phyloP scores from a whole-genome alignment of 2,888 invertebrate species.

The Diogma glabrata region DNA sequence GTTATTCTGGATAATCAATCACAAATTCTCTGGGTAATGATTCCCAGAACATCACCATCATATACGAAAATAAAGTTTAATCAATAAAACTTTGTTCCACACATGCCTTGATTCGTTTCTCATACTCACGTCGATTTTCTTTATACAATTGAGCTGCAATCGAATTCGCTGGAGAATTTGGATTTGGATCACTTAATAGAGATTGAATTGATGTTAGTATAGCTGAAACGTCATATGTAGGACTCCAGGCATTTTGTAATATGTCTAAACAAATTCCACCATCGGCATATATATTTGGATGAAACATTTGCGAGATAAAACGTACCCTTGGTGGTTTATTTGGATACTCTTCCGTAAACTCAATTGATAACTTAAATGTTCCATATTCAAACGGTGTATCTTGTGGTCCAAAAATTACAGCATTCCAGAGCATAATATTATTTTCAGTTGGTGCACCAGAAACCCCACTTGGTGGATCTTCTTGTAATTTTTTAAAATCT shows the following conservation, averaged over 20 bases:
- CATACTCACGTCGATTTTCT: conserved; percentile 97
- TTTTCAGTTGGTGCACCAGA: conserved; percentile 99
- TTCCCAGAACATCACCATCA: no score
- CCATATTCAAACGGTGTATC: conserved; percentile 99
- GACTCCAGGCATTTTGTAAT: conserved; percentile 99
- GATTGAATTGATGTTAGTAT: conserved; percentile 99
- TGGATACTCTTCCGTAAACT: conserved; percentile 99
- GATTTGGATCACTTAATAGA: conserved; percentile 98
- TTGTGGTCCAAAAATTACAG: conserved; percentile 99
- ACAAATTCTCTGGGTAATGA: no score
- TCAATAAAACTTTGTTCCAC: conserved; percentile 99
- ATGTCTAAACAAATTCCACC: conserved; percentile 99
- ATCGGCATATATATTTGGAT: conserved; percentile 99
- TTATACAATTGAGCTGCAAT: conserved; percentile 99
- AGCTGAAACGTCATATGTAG: conserved; percentile 99
- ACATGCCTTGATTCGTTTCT: conserved; percentile 97
- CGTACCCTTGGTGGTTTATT: conserved; percentile 99
- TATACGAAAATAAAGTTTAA: no score
- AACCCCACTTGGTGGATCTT: conserved; percentile 99
- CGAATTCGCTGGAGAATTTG: conserved; percentile 98
- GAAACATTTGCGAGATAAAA: conserved; percentile 99
- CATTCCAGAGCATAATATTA: conserved; percentile 99
- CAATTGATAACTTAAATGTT: conserved; percentile 97
- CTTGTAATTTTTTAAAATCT: conserved; percentile 96
- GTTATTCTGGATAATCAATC: no score